These are phyloP conservation scores for Nothobranchius furzeri DNA, from an alignment of 2,113 vertebrate genomes.

Conservation along the genomic window DNA sequence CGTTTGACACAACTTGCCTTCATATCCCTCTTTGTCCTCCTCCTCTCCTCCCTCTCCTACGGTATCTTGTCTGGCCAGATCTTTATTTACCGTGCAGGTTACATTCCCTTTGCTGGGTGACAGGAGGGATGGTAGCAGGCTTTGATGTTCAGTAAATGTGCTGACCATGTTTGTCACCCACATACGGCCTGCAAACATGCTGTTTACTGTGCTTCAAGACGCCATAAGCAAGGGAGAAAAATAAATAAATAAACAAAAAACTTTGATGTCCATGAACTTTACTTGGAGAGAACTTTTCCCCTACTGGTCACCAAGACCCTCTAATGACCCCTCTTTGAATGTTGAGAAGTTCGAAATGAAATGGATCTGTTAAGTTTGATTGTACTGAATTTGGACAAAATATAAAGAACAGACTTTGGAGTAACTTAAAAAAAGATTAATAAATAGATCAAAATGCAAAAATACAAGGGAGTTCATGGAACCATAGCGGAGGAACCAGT, in stretches of 20 bases:
- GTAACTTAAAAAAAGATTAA: no score
- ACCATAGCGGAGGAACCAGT: no score
- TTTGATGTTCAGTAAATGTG: slow-evolving; percentile 69
- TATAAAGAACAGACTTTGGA: no score
- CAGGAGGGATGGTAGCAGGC: slow-evolving; percentile 49
- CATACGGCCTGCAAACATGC: slow-evolving; percentile 19
- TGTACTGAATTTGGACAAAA: no score
- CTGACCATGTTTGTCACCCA: slow-evolving; percentile 43
- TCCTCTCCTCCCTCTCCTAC: slow-evolving; percentile 17
- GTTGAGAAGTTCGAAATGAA: slow-evolving; percentile 27
- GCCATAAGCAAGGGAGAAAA: slow-evolving; percentile 44
- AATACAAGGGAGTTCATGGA: no score
- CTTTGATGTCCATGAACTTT: slow-evolving; percentile 64
- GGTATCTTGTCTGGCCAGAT: slow-evolving; percentile 22
- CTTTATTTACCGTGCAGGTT: slow-evolving; percentile 35
- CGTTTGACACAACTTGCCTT: slow-evolving; percentile 39
- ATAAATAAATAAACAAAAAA: slow-evolving; percentile 2
- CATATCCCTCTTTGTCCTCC: slow-evolving; percentile 35
- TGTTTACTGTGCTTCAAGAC: slow-evolving; percentile 49
- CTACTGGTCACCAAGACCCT: slow-evolving; percentile 32
- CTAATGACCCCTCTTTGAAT: slow-evolving; percentile 15
- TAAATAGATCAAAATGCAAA: no score
- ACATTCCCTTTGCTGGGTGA: slow-evolving; percentile 47
- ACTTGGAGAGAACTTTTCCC: slow-evolving; percentile 54
- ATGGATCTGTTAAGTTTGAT: no score